phyloP scores from a whole-genome alignment of 1,140 invertebrate species.

The Triops longicaudatus region DNA sequence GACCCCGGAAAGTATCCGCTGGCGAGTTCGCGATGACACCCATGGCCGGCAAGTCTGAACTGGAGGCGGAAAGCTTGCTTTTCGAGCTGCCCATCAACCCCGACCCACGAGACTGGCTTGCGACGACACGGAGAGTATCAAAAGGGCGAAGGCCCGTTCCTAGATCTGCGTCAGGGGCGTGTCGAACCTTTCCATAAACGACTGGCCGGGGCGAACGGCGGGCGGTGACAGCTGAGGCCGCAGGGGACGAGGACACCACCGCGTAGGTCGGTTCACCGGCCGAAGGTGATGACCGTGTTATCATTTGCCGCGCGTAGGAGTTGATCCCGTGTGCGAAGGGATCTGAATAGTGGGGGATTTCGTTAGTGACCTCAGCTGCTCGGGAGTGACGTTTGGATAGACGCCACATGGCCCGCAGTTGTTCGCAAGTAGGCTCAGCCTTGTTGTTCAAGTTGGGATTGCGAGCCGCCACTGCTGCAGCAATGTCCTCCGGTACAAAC shows the following conservation, averaged over 20 bases:
- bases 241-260: slow-evolving; percentile 5
- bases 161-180: neutral
- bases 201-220: slow-evolving; percentile 18
- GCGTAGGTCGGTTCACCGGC: slow-evolving; percentile 21
- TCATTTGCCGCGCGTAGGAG: slow-evolving; percentile 28
- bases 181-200: slow-evolving; percentile 21
- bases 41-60: slow-evolving; percentile 36
- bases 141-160: slow-evolving; percentile 19
- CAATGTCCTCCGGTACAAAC: neutral
- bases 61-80: neutral
- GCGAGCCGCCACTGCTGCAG: neutral
- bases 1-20: slow-evolving; percentile 29
- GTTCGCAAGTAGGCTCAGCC: slow-evolving; percentile 70
- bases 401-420: slow-evolving; percentile 81
- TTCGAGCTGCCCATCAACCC: neutral
- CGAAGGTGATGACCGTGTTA: slow-evolving; percentile 27
- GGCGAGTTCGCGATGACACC: slow-evolving; percentile 37
- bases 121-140: slow-evolving; percentile 29
- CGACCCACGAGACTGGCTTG: slow-evolving; percentile 37
- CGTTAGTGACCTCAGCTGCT: slow-evolving; percentile 72
- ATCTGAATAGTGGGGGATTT: slow-evolving; percentile 67
- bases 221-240: neutral
- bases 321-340: slow-evolving; percentile 58
- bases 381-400: slow-evolving; percentile 80
- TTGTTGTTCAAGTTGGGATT: slow-evolving; percentile 28